Evolutionary conservation across 2,113 vertebrate species (phyloP), one percentile per base, ranked within the genome.

Genomic region (Jacana jacana): DNA sequence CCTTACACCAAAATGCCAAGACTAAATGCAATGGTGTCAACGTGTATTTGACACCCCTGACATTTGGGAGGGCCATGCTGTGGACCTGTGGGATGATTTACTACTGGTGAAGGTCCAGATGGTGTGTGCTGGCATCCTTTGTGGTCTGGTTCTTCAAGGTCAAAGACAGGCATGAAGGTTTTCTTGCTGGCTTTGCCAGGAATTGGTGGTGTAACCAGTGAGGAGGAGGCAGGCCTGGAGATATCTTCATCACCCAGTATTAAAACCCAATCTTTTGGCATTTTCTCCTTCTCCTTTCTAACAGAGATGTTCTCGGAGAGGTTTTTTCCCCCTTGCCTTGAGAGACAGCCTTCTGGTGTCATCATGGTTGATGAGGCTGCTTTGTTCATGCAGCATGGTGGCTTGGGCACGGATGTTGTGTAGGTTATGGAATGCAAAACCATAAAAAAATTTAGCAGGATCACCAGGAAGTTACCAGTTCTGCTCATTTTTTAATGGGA

Each of bases 61-160:
- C 7, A 1, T 39, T 57, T 48, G 40, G 64, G 6, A 86, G 9
- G 17, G 25, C 17, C 1, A 1, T 28, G 22, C 24, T 83, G 25
- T 39, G 30, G 17, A 13, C 27, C 46, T 44, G 24, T 33, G 40
- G 20, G 9, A 23, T 81, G n/a, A 14, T 88, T 52, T 35, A 7
- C 40, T n/a, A 49, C 22, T 6, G 25, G 10, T 10, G 22, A 16
- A 69, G 12, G 12, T 31, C 0, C 0, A 82, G 7, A 3, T 1
- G 2, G 3, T 30, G 4, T 14, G 6, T 31, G 19, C 17, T 6
- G 4, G 35, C 48, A 81, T 22, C 8, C 42, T 51, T 30, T 0
- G 0, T 39, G 37, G 15, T 54, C 31, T 37, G 13, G 7, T 27
- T 80, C 58, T 76, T 27, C 17, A 48, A 76, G 18, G n/a, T 48